Evolutionary conservation across 2,888 invertebrate genomes (phyloP).

Genomic region (Anthoptus insignis): DNA sequence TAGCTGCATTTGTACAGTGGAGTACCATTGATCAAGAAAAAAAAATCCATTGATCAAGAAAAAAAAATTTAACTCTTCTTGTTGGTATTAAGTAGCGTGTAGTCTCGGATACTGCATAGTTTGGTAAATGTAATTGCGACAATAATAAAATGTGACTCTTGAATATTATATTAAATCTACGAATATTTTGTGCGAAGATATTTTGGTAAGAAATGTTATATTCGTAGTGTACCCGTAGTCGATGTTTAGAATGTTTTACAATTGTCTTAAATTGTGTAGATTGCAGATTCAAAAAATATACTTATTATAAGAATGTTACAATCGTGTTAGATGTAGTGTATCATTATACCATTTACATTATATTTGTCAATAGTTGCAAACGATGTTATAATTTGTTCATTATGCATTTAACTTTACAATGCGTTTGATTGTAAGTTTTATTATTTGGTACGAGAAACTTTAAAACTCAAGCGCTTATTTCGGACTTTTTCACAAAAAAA

Average conservation of each 20-base stretch:
- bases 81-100: neutral
- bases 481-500: no score
- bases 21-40: neutral
- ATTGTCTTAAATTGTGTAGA: conserved; percentile 6
- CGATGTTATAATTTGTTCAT: no score
- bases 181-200: conserved; percentile 29
- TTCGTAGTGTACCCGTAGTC: conserved; percentile 15
- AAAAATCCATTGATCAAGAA: neutral
- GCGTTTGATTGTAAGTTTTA: no score
- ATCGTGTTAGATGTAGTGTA: no score
- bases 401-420: no score
- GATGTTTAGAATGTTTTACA: conserved; percentile 26
- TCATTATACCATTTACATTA: no score
- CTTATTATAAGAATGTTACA: no score
- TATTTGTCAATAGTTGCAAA: no score
- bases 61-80: neutral
- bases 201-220: conserved; percentile 40
- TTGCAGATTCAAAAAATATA: no score
- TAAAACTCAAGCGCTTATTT: no score
- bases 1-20: neutral
- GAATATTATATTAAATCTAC: conserved; percentile 30
- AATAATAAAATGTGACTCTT: conserved; percentile 51
- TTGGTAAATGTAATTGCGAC: conserved; percentile 47
- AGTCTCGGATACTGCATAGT: neutral
- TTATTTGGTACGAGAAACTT: no score